Evolutionary conservation across 2,888 invertebrate species (phyloP), one percentile per base, ranked within the genome.

Genomic region (Synergus itoensis): DNA sequence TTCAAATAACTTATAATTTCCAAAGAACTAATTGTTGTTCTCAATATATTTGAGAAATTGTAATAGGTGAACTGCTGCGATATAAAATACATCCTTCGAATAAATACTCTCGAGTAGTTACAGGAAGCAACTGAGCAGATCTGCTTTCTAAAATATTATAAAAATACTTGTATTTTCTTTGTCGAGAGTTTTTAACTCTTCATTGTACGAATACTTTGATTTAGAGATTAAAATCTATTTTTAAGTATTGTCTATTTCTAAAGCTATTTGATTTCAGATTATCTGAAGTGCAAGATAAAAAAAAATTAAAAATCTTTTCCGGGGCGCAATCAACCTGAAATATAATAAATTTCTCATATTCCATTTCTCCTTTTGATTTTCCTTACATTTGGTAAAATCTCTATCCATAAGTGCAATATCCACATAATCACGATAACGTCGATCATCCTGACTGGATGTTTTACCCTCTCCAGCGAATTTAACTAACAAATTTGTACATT

Each of bases 401-500:
- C 73, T 53, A 53, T 57, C 36, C 73, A 57, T 53, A 73, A 73
- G 73, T 73, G 73, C 73, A 73, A 73, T 73, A 73, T 73, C 73
- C 73, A 73, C 53, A 36, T 65, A 41, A 41, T 64, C 40, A 43
- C 40, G n/a, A 65, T 53, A 73, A 73, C 53, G 53, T 18, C 53
- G 53, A 36, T 57, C 53, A 73, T 40, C 28, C 48, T n/a, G 40
- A 53, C 36, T 36, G 73, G 48, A 76, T 76, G 76, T 21, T 45
- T 80, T 81, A 75, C 79, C 62, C 79, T 81, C 79, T 67, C 77
- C 79, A 87, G 88, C 90, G 89, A 88, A 90, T 88, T 88, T 91
- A 87, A 88, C 91, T 91, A 92, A 92, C 91, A 91, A 92, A 91
- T 92, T 92, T 92, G 92, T 92, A 92, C 92, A 91, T 92, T 91